Base-by-base conservation (phyloP, 2,113 vertebrate genomes). In the Ctenomys sociabilis region DNA sequence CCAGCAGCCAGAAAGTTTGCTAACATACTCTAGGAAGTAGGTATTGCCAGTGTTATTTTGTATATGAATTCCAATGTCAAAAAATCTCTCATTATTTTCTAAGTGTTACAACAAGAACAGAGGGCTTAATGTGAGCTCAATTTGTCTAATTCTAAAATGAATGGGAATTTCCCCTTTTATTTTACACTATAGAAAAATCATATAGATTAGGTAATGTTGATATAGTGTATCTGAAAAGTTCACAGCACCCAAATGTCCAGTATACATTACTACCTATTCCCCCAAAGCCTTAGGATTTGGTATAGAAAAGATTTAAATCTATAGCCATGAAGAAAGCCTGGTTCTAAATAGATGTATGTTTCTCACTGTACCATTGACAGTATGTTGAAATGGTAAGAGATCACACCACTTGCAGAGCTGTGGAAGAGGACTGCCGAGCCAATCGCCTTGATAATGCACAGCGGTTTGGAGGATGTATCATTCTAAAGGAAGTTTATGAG, bases 371-470 rank as follows among this genome's bases (percentile, higher is more conserved):
- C 37, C 73, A 37, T 54, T 73, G 75, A 91, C 88, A 66, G 45
- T 68, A 28, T 26, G 49, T 57, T 95, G 80, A 93, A 91, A 89
- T 94, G 40, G 40, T 94, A 95, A 97, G 70, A 75, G 43, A 64
- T 94, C 84, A 90, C 7, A 64, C 49, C 49, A 54, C 57, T 86
- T 88, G 43, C 81, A 90, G 68, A 94, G 28, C 84, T 37, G 49
- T 82, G 26, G 35, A 81, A 0, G 30, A 94, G 89, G 45, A 37
- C 35, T 91, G 86, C n/a, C n/a, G n/a, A n/a, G n/a, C n/a, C 84
- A 87, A 19, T 82, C 70, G 73, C 54, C 95, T 92, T 95, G 83
- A 93, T 93, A 95, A 95, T 90, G 95, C 90, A 88, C 70, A 85
- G 54, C 43, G 45, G 92, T 81, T 78, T 95, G 92, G 85, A 88